phyloP scores from a whole-genome alignment of 1,140 invertebrate species.

The Heliconius hewitsoni region DNA sequence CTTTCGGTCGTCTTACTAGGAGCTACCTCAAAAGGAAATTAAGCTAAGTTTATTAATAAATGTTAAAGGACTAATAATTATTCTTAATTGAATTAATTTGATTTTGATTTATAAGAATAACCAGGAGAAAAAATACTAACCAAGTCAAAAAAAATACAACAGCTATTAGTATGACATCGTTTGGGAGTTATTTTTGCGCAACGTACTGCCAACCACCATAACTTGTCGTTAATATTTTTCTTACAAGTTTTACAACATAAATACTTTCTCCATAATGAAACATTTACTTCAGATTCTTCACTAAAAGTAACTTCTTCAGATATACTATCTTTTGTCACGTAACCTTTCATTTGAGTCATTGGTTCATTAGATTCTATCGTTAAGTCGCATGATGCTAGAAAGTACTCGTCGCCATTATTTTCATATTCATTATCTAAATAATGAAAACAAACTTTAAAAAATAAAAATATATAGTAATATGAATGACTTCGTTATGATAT shows the following conservation, averaged over 20 bases:
- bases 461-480: slow-evolving; percentile 36
- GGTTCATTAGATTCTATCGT: slow-evolving; percentile 47
- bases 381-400: slow-evolving; percentile 62
- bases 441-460: slow-evolving; percentile 29
- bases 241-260: slow-evolving; percentile 55
- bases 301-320: slow-evolving; percentile 46
- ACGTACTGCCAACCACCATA: slow-evolving; percentile 68
- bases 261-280: slow-evolving; percentile 51
- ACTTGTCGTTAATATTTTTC: slow-evolving; percentile 47
- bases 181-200: slow-evolving; percentile 57
- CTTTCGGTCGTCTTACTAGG: slow-evolving; percentile 54
- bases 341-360: slow-evolving; percentile 53
- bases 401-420: slow-evolving; percentile 58
- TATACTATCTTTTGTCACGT: slow-evolving; percentile 54
- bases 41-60: slow-evolving; percentile 5
- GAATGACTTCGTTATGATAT: slow-evolving; percentile 56
- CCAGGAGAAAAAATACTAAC: slow-evolving; percentile 47
- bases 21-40: slow-evolving; percentile 47
- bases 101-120: not conserved
- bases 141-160: slow-evolving; percentile 60
- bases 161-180: slow-evolving; percentile 49
- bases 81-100: no score
- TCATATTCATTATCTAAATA: slow-evolving; percentile 44
- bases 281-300: slow-evolving; percentile 33
- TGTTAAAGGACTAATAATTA: not conserved